These are phyloP conservation scores for Ganaspis sp. DNA, from an alignment of 1,140 invertebrate species.

Conservation along the genomic window DNA sequence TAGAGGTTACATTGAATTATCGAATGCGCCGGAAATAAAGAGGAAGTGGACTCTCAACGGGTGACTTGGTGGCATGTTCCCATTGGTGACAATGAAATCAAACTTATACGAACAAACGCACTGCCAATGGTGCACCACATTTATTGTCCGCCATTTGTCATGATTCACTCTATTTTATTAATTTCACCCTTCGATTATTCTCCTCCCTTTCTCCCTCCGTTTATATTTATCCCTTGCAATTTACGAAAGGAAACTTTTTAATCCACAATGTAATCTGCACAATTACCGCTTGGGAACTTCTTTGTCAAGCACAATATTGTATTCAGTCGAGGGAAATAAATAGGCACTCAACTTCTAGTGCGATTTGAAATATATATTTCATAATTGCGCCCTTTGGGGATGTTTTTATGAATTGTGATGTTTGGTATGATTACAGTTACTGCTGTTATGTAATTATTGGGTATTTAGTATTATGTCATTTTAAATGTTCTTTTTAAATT, in stretches of 20 bases:
- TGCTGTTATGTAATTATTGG: no score
- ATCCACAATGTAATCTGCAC: no score
- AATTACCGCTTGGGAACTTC: no score
- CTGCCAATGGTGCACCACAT: background rate
- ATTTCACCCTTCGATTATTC: constrained; percentile 1
- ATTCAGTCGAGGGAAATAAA: no score
- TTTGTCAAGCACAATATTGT: no score
- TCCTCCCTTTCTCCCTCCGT: background rate
- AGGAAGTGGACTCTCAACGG: background rate
- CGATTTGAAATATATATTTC: no score
- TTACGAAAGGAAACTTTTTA: background rate
- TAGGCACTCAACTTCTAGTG: no score
- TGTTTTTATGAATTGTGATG: no score
- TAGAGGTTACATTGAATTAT: constrained; percentile 54
- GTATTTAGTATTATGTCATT: no score
- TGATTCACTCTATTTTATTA: background rate
- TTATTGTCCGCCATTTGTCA: constrained; percentile 2
- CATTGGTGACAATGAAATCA: constrained; percentile 22
- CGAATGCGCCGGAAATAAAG: constrained; percentile 32
- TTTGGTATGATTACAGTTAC: no score
- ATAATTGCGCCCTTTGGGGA: no score
- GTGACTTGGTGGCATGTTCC: background rate
- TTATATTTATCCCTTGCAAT: background rate
- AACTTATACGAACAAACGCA: background rate
- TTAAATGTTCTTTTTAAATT: no score